Percentiles rank a stretch among this genome's conserved stretches.
Conservation (phyloP, 2,888 invertebrate genomes). For the Pardosa pseudoannulata region DNA sequence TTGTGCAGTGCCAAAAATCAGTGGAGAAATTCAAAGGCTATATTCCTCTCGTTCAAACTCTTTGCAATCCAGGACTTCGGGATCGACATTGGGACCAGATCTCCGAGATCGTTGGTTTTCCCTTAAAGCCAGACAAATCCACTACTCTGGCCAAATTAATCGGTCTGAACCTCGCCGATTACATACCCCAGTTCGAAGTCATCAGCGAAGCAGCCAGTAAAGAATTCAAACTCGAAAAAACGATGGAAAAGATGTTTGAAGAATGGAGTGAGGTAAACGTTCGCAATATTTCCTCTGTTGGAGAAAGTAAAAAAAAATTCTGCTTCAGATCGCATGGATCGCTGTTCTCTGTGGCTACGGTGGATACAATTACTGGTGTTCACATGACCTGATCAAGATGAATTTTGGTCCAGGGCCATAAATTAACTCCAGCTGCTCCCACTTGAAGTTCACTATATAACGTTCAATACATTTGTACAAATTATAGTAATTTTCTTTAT, state of each 20-base stretch:
- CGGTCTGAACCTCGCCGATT: conserved; percentile 92
- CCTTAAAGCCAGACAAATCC: conserved; percentile 87
- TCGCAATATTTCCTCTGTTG: no score
- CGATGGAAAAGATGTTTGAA: conserved; percentile 89
- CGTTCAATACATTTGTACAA: no score
- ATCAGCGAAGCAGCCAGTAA: conserved; percentile 97
- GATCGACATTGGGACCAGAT: conserved; percentile 94
- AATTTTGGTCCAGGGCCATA: no score
- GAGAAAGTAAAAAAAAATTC: no score
- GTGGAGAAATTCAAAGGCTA: conserved; percentile 91
- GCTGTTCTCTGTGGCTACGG: no score
- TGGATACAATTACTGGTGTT: no score
- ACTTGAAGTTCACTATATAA: no score
- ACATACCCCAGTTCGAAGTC: conserved; percentile 90
- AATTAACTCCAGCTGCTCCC: no score
- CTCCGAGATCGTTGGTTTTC: conserved; percentile 95
- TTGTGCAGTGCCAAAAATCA: conserved; percentile 80
- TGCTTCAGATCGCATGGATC: no score
- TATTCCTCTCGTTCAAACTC: conserved; percentile 92
- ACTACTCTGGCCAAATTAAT: conserved; percentile 89
- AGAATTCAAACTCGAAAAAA: conserved; percentile 94
- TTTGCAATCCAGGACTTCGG: conserved; percentile 93
- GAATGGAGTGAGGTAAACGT: conserved; percentile 86
- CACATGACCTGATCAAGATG: no score
- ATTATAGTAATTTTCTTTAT: no score